These are phyloP conservation scores for Hemistola chrysoprasaria DNA, from an alignment of 2,888 invertebrate genomes.

Conservation along the genomic window DNA sequence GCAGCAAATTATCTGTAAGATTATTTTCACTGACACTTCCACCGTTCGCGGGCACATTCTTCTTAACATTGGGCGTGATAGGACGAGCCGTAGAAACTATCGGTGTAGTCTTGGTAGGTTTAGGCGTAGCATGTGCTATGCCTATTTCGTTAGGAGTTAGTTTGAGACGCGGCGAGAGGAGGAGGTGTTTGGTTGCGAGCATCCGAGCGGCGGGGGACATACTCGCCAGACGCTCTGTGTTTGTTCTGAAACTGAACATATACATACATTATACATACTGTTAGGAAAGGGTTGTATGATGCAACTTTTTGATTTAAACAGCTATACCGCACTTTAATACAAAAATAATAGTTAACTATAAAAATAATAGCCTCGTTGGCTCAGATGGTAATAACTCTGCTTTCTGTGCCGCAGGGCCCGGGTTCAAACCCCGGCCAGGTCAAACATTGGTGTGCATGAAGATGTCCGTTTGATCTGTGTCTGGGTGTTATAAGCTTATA, in stretches of 20 bases:
- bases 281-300: too few relatives aligned
- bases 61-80: conserved; percentile 45
- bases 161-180: conserved; percentile 68
- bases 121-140: conserved; percentile 56
- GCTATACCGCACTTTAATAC: too few relatives aligned
- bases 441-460: too few relatives aligned
- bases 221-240: conserved; percentile 90
- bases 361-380: too few relatives aligned
- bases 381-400: too few relatives aligned
- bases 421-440: too few relatives aligned
- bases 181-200: conserved; percentile 86
- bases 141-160: conserved; percentile 68
- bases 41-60: conserved; percentile 17
- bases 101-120: conserved; percentile 41
- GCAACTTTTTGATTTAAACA: too few relatives aligned
- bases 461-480: too few relatives aligned
- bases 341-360: too few relatives aligned
- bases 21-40: conserved; percentile 53
- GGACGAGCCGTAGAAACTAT: conserved; percentile 6
- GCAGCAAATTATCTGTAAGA: conserved; percentile 93
- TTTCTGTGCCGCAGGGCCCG: too few relatives aligned
- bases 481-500: too few relatives aligned
- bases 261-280: too few relatives aligned
- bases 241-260: conserved; percentile 78
- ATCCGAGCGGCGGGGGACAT: conserved; percentile 98